phyloP scores from a whole-genome alignment of 2,888 invertebrate genomes.

The Hipparchia semele region DNA sequence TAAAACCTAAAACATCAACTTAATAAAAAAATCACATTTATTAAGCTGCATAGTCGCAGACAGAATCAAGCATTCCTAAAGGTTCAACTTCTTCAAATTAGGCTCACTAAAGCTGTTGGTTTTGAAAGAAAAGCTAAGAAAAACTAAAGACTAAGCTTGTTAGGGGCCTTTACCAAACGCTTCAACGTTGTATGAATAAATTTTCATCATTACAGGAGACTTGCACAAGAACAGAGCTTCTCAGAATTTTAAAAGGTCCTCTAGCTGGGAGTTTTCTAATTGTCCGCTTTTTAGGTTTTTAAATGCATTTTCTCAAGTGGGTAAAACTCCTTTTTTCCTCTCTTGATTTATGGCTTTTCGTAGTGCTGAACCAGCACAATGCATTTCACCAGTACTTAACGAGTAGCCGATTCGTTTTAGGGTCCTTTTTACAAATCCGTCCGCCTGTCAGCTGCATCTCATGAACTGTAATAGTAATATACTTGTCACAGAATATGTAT shows the following conservation, averaged over 20 bases:
- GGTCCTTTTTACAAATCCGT: too few relatives aligned
- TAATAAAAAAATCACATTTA: too few relatives aligned
- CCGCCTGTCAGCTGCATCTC: too few relatives aligned
- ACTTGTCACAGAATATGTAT: too few relatives aligned
- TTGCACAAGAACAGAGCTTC: slow-evolving; percentile 28
- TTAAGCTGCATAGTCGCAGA: neutral
- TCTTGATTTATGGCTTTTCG: too few relatives aligned
- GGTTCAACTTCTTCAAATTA: slow-evolving; percentile 11
- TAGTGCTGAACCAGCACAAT: too few relatives aligned
- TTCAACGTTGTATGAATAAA: slow-evolving; percentile 42
- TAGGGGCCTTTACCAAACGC: slow-evolving; percentile 37
- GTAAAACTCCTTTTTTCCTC: neutral
- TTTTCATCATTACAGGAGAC: slow-evolving; percentile 37
- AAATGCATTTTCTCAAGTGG: slow-evolving; percentile 3
- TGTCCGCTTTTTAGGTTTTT: neutral
- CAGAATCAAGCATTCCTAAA: neutral
- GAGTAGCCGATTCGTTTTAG: too few relatives aligned
- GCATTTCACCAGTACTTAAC: too few relatives aligned
- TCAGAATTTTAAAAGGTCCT: slow-evolving; percentile 24
- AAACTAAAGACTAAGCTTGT: slow-evolving; percentile 40
- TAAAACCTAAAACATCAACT: too few relatives aligned
- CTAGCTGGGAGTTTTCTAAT: slow-evolving; percentile 4
- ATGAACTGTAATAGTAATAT: too few relatives aligned
- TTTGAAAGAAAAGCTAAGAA: slow-evolving; percentile 31
- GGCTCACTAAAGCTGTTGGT: slow-evolving; percentile 7